Evolutionary conservation across 1,140 invertebrate genomes (phyloP).

Genomic region (Hylyphantes graminicola): DNA sequence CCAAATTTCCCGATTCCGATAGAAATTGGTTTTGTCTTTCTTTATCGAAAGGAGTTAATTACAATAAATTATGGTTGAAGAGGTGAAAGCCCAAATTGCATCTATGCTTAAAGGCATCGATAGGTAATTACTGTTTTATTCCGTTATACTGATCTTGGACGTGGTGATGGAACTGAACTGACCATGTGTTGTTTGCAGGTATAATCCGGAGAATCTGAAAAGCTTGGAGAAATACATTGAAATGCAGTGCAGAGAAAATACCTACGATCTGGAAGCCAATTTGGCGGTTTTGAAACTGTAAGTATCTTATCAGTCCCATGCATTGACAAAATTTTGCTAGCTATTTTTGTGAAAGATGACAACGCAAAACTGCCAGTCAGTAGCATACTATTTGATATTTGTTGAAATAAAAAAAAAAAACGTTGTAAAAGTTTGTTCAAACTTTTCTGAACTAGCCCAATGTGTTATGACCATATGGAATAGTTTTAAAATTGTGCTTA

Average conservation of each 20-base stretch:
- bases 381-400: neutral
- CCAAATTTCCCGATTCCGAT: too few species aligned
- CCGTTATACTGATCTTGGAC: neutral
- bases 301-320: constrained; percentile 59
- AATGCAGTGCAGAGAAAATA: constrained; percentile 90
- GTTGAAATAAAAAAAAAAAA: too few species aligned
- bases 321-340: neutral
- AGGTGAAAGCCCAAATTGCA: constrained; percentile 80
- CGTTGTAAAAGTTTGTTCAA: too few species aligned
- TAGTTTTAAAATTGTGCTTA: too few species aligned
- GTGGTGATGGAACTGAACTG: neutral
- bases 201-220: constrained; percentile 92
- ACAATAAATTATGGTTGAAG: constrained; percentile 72
- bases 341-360: too few species aligned
- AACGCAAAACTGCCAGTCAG: too few species aligned
- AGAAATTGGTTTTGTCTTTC: too few species aligned
- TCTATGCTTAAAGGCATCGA: constrained; percentile 82
- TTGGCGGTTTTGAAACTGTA: constrained; percentile 81
- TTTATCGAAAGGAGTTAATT: too few species aligned
- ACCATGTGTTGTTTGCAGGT: constrained; percentile 72
- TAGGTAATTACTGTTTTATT: constrained; percentile 71
- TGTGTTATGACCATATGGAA: too few species aligned
- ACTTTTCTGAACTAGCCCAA: too few species aligned
- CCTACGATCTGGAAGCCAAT: constrained; percentile 96
- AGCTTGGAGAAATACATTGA: constrained; percentile 93